Percentiles rank a stretch among this genome's conserved stretches.
These are phyloP conservation scores for Momotus momota DNA, from an alignment of 2,797 vertebrate species.

Conservation along the genomic window DNA sequence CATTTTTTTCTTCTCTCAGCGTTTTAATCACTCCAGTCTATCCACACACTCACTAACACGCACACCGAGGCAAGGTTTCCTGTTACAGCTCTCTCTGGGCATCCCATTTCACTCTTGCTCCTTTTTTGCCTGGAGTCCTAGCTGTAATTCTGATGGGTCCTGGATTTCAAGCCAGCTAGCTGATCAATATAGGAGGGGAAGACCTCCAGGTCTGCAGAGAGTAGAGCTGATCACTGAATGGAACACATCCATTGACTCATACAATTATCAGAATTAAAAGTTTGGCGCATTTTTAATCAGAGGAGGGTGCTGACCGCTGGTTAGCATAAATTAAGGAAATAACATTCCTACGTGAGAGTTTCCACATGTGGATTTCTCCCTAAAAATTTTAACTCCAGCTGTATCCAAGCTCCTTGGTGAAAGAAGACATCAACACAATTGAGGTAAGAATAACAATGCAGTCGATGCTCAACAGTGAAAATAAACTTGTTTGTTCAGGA, in stretches of 20 bases:
- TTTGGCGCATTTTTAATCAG: background rate
- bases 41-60: background rate
- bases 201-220: background rate
- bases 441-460: background rate
- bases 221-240: background rate
- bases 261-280: background rate
- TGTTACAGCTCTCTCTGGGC: background rate
- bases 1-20: conserved; percentile 23
- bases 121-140: background rate
- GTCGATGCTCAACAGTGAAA: background rate
- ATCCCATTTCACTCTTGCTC: background rate
- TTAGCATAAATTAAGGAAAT: background rate
- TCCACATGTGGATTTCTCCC: background rate
- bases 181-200: background rate
- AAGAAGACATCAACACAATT: background rate
- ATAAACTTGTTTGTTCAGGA: background rate
- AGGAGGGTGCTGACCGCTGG: background rate
- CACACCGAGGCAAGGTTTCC: conserved; percentile 13
- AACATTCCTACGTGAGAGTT: background rate
- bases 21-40: conserved; percentile 10
- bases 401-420: background rate
- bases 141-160: background rate
- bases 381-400: background rate
- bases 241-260: background rate
- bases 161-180: background rate